Base-by-base conservation (phyloP, 2,113 vertebrate species). In the Clarias macrocephalus region DNA sequence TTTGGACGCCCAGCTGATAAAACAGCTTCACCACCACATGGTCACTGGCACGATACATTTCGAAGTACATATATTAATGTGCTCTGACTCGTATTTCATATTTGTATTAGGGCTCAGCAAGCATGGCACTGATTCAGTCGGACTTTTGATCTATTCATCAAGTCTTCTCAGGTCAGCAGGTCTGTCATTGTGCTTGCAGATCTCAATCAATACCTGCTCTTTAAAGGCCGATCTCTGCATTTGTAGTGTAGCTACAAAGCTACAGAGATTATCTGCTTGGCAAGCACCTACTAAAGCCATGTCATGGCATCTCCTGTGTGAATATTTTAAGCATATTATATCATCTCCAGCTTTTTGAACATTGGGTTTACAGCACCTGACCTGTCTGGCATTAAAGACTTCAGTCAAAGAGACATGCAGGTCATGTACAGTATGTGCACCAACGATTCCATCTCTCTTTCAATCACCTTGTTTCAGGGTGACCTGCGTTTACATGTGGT, bases 1-100 rank as follows among this genome's bases (percentile, higher is more conserved):
- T 89, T 91, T 90, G 90, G 90, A 92, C 56, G 90, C 88, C 90
- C 88, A 83, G 88, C 84, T 83, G 91, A 92, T 94, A 91, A 94
- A 94, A 94, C 83, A 85, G 28, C 83, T 63, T 68, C 52, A 25
- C 15, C 42, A 19, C 48, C 28, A 33, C 23, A 21, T 15, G 57
- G 15, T 82, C 57, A 82, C 56, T 62, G 56, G 33, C 65, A 86
- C 25, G 54, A 84, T 88, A 84, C 33, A 23, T 33, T 70, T 16
- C 62, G 19, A 59, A 65, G 57, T 62, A 77, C 42, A 82, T 80
- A 82, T 86, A 68, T 88, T 75, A 79, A 83, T 75, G 80, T 65
- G 28, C 57, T 52, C 37, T 86, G 80, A 59, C 13, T 85, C 80
- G 52, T 82, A 60, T 85, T 88, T 59, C 84, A 72, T 66, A 73